Conservation (phyloP, 53 echinoderm and acorn worm genomes). For the Echinometra lucunter region DNA sequence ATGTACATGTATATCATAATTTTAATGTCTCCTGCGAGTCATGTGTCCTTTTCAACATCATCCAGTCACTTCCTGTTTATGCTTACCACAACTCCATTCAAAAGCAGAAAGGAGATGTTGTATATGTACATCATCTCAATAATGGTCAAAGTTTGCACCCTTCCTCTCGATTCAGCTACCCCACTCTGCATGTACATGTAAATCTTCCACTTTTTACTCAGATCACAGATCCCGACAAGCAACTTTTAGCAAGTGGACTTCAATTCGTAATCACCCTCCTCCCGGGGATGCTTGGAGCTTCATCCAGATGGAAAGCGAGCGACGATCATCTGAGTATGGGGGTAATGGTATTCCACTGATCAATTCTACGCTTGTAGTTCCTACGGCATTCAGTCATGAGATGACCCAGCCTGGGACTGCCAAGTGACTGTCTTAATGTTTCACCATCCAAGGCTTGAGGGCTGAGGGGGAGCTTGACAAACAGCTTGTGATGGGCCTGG, state of each 20-base stretch:
- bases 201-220: background rate
- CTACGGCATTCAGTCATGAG: background rate
- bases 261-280: background rate
- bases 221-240: background rate
- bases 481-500: constrained; percentile 8
- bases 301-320: background rate
- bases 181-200: too few relatives aligned
- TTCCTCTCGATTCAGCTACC: background rate
- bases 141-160: background rate
- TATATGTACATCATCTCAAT: too few relatives aligned
- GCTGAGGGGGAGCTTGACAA: background rate
- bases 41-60: background rate
- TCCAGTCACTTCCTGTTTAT: background rate
- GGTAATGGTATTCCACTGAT: background rate
- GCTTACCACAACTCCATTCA: background rate
- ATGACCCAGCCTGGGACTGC: background rate
- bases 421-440: background rate
- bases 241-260: background rate
- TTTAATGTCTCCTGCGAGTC: background rate
- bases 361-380: background rate
- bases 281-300: background rate
- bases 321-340: background rate
- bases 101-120: background rate
- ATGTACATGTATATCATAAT: background rate
- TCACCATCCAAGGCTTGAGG: background rate